These are phyloP conservation scores for Paedocypris sp. DNA, from an alignment of 2,113 vertebrate genomes.

Conservation along the genomic window DNA sequence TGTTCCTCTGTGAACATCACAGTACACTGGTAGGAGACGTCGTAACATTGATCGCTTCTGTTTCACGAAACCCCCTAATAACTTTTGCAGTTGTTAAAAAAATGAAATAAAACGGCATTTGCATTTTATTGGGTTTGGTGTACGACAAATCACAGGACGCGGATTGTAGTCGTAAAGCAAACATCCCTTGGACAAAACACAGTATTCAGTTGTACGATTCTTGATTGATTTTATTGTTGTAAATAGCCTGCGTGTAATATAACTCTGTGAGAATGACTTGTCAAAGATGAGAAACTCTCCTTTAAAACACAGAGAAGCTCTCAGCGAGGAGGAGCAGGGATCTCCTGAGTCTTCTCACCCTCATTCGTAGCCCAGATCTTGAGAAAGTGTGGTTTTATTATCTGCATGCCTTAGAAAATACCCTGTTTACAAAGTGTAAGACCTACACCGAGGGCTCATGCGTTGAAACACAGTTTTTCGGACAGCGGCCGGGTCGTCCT, in stretches of 20 bases:
- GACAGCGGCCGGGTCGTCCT: too few relatives aligned
- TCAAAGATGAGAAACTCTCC: neutral
- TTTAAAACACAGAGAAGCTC: conserved; percentile 7
- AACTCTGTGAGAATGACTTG: conserved; percentile 13
- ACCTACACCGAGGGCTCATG: conserved; percentile 24
- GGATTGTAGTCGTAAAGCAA: too few relatives aligned
- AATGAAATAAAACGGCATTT: too few relatives aligned
- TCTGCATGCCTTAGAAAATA: conserved; percentile 63
- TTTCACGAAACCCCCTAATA: too few relatives aligned
- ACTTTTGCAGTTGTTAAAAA: too few relatives aligned
- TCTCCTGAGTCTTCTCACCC: neutral
- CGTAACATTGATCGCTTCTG: too few relatives aligned
- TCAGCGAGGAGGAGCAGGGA: neutral
- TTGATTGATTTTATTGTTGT: conserved; percentile 7
- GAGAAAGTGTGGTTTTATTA: conserved; percentile 9
- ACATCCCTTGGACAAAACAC: neutral
- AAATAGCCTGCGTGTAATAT: conserved; percentile 16
- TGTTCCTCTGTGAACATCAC: too few relatives aligned
- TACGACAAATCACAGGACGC: too few relatives aligned
- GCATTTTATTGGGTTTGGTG: too few relatives aligned
- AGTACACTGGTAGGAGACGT: too few relatives aligned
- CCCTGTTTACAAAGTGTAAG: conserved; percentile 54
- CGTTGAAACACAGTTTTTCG: conserved; percentile 7
- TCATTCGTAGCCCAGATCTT: neutral
- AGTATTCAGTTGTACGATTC: neutral